Conservation (phyloP, 2,888 invertebrate species). For the Heliconius ismenius region DNA sequence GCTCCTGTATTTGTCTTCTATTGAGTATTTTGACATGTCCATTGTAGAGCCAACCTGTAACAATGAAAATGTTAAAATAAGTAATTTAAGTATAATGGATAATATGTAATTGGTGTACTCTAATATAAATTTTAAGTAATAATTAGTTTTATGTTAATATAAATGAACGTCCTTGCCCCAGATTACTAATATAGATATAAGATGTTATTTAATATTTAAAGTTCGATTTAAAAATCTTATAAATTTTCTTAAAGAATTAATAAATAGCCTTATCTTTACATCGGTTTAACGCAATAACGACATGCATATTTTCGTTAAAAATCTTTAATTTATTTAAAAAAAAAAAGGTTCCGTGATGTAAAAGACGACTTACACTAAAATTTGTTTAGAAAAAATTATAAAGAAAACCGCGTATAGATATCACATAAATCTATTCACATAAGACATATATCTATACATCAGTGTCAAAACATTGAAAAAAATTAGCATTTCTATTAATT, state of each 20-base stretch:
- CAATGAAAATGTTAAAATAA: conserved; percentile 45
- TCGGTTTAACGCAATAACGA: too few relatives aligned
- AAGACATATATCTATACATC: conserved; percentile 15
- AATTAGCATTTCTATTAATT: conserved; percentile 55
- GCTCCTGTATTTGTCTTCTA: conserved; percentile 89
- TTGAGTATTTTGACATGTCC: conserved; percentile 89
- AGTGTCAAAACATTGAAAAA: conserved; percentile 58
- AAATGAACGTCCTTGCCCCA: too few relatives aligned
- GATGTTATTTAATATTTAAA: too few relatives aligned
- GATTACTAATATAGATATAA: too few relatives aligned
- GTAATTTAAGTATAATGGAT: too few relatives aligned
- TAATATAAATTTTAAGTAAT: too few relatives aligned
- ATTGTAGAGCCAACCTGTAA: conserved; percentile 88
- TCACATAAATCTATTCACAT: background rate
- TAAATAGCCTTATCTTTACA: too few relatives aligned
- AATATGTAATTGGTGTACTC: background rate
- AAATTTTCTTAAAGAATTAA: too few relatives aligned
- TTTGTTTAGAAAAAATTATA: background rate
- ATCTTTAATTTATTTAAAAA: too few relatives aligned
- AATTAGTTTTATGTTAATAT: too few relatives aligned
- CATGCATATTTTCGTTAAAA: too few relatives aligned
- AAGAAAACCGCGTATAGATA: background rate
- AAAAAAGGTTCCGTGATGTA: background rate
- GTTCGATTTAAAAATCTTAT: too few relatives aligned
- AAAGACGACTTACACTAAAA: background rate